These are phyloP conservation scores for Sebastes hubbsi DNA, from an alignment of 2,797 vertebrate genomes.

Conservation along the genomic window DNA sequence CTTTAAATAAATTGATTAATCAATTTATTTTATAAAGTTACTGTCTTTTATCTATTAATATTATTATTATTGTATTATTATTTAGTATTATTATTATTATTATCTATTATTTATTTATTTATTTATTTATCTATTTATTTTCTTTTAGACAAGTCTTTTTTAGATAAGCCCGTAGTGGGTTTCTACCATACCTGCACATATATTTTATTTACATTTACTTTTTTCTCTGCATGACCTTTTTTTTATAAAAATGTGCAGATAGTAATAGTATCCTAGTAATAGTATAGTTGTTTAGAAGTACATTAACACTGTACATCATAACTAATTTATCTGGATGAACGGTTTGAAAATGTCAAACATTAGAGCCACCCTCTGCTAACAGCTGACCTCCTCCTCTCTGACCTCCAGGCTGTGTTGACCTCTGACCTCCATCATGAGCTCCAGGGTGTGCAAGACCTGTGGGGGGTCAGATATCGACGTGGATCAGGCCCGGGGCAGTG, in stretches of 20 bases:
- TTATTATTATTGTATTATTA: too few relatives aligned
- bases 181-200: too few relatives aligned
- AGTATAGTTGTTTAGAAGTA: not conserved
- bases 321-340: not conserved
- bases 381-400: not conserved
- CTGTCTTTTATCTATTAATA: too few relatives aligned
- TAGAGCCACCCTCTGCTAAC: not conserved
- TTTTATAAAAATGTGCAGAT: not conserved
- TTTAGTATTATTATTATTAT: too few relatives aligned
- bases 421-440: slow-evolving; percentile 81
- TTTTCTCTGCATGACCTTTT: not conserved
- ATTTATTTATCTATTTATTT: too few relatives aligned
- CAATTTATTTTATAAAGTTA: too few relatives aligned
- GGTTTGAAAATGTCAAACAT: not conserved
- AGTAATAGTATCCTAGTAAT: too few relatives aligned
- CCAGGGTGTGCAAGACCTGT: slow-evolving; percentile 89
- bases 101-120: too few relatives aligned
- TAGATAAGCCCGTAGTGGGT: too few relatives aligned
- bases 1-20: too few relatives aligned
- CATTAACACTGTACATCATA: not conserved
- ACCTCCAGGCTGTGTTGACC: not conserved
- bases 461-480: slow-evolving; percentile 93
- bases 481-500: slow-evolving; percentile 92
- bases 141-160: fast-evolving
- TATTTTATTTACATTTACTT: too few relatives aligned